Percentiles rank a stretch among this genome's conserved stretches.
Evolutionary conservation across 2,888 invertebrate species (phyloP).

Genomic region (Lasioglossum morio): DNA sequence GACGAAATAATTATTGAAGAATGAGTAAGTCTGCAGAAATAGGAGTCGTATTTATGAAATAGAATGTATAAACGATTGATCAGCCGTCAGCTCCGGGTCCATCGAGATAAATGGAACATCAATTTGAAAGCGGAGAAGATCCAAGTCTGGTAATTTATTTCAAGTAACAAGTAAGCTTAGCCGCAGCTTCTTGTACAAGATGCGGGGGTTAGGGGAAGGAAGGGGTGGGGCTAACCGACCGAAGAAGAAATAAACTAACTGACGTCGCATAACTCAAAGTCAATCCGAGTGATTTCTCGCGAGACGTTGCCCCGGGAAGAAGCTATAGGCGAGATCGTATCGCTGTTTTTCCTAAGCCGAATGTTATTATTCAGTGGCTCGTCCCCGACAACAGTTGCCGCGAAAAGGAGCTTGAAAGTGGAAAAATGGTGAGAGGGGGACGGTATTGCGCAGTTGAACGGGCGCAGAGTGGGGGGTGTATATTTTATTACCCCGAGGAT

Average conservation of each 20-base stretch:
- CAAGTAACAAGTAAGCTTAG: constrained; percentile 1
- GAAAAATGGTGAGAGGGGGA: constrained; percentile 2
- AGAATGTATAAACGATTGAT: constrained; percentile 6
- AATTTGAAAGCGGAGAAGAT: constrained; percentile 13
- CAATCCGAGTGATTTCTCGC: constrained; percentile 23
- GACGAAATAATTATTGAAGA: background rate
- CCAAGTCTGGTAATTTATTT: constrained; percentile 12
- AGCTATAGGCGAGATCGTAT: constrained; percentile 36
- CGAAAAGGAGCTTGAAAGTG: constrained; percentile 29
- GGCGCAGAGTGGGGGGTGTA: background rate
- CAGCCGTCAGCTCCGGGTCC: background rate
- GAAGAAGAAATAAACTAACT: constrained; percentile 15
- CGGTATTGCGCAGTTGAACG: constrained; percentile 12
- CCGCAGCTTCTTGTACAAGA: background rate
- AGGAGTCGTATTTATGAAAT: background rate
- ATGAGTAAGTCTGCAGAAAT: background rate
- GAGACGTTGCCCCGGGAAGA: background rate
- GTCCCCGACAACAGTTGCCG: constrained; percentile 40
- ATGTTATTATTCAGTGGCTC: constrained; percentile 43
- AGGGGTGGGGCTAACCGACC: background rate
- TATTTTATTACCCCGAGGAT: constrained; percentile 68
- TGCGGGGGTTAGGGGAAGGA: background rate
- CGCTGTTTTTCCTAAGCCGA: constrained; percentile 30
- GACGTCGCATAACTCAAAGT: constrained; percentile 40
- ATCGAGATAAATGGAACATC: constrained; percentile 24